Evolutionary conservation across 2,113 vertebrate genomes (phyloP).

Genomic region (Pimephales promelas): DNA sequence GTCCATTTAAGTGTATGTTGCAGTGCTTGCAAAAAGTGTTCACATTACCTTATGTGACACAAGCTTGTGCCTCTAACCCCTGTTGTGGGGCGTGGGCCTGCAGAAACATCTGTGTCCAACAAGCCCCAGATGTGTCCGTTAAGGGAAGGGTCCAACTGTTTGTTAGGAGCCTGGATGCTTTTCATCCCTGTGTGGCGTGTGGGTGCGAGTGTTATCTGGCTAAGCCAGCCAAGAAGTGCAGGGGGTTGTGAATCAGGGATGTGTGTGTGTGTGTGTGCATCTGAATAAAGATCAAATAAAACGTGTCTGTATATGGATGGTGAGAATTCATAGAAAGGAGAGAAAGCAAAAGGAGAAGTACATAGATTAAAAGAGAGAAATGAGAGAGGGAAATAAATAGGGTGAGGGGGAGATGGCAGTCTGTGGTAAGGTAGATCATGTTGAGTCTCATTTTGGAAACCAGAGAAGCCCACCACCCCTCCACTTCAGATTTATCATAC

Average conservation of each 20-base stretch:
- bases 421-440: slow-evolving; percentile 60
- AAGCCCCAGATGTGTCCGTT: slow-evolving; percentile 55
- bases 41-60: slow-evolving; percentile 13
- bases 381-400: slow-evolving; percentile 46
- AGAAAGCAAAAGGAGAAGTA: neutral
- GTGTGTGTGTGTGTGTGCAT: neutral
- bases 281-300: slow-evolving; percentile 24
- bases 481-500: slow-evolving; percentile 33
- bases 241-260: neutral
- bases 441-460: slow-evolving; percentile 62
- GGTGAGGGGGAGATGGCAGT: slow-evolving; percentile 33
- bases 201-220: slow-evolving; percentile 50
- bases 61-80: neutral
- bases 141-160: slow-evolving; percentile 41
- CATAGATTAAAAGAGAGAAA: slow-evolving; percentile 26
- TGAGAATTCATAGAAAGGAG: neutral
- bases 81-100: slow-evolving; percentile 39
- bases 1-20: neutral
- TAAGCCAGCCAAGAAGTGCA: slow-evolving; percentile 8
- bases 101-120: slow-evolving; percentile 57
- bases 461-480: slow-evolving; percentile 63
- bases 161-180: slow-evolving; percentile 41
- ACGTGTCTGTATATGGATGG: neutral
- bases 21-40: neutral
- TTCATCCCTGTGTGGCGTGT: slow-evolving; percentile 44